Base-by-base conservation (phyloP, 1,140 invertebrate species). In the Scaptomyza montana region DNA sequence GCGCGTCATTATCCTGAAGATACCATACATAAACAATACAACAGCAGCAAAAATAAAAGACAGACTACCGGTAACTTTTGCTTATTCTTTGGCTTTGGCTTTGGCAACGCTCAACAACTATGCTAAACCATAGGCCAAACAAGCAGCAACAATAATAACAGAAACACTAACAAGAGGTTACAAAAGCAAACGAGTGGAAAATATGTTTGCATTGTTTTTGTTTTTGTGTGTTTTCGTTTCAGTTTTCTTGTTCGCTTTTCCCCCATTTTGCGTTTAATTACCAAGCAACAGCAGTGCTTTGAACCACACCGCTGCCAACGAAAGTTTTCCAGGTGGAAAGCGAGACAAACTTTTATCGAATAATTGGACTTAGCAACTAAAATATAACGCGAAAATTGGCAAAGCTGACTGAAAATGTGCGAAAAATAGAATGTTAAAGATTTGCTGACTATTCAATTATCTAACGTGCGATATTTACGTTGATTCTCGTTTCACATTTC, bases 11-110 rank as follows among this genome's bases (percentile, higher is more conserved):
- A 89, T 89, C 84, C 79, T 77, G 54, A 63, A 82, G 74, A 89
- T 80, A n/a, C n/a, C n/a, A n/a, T n/a, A 89, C 84, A 89, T 80
- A 89, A 84, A 79, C 84, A 89, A 89, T 89, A 80, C 76, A 69
- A 65, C 47, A 71, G 45, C 51, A 74, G 39, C 33, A 71, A 46
- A 45, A 46, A 49, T 25, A 28, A 41, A 16, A 56, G 25, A 49
- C 43, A 45, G 54, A 49, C 59, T 57, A n/a, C 47, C 57, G 16
- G 45, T 69, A 61, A 30, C 76, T 59, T 25, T 60, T 19, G 53
- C 6, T 8, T 45, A 3, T 28, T 47, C 25, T 41, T 39, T 49
- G 45, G 54, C 33, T 36, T 36, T 36, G 33, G 54, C 33, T 36
- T 36, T 36, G 33, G 33, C 33, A 36, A 9, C 33, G 33, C 33